Percentiles rank a stretch among this genome's conserved stretches.
Conservation (phyloP, 2,888 invertebrate species). For the Artemia sp. region DNA sequence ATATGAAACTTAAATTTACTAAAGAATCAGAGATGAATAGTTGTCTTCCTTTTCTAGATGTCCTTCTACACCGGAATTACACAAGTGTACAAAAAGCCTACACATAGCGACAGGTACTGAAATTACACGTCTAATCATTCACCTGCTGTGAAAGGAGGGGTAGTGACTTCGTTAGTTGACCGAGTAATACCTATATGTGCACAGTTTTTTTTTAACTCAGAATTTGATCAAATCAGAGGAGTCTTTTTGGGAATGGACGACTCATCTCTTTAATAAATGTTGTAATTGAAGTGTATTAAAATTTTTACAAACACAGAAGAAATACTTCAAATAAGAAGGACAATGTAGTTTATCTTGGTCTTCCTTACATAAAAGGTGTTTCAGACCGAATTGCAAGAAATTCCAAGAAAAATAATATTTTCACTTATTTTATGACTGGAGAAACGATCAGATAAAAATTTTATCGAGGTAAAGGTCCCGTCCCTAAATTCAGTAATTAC, state of each 20-base stretch:
- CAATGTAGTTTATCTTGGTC: neutral
- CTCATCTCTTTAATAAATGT: neutral
- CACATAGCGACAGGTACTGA: neutral
- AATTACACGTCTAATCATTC: constrained; percentile 3
- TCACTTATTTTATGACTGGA: neutral
- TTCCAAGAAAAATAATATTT: neutral
- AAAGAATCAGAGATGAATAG: neutral
- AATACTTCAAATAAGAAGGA: neutral
- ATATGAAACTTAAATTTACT: constrained; percentile 5
- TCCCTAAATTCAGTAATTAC: neutral
- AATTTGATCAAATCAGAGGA: neutral
- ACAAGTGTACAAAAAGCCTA: neutral
- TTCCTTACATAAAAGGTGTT: neutral
- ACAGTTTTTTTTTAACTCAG: neutral
- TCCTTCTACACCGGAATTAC: neutral
- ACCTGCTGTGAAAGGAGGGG: neutral
- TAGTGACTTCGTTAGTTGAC: neutral
- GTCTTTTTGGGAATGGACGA: neutral
- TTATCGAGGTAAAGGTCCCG: neutral
- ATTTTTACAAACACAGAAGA: neutral
- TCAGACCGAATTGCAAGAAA: neutral
- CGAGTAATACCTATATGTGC: neutral
- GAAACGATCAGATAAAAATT: neutral
- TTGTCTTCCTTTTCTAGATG: neutral
- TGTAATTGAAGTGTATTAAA: neutral